Evolutionary conservation across 2,797 vertebrate genomes (phyloP).

Genomic region (Bradypodion ventrale): DNA sequence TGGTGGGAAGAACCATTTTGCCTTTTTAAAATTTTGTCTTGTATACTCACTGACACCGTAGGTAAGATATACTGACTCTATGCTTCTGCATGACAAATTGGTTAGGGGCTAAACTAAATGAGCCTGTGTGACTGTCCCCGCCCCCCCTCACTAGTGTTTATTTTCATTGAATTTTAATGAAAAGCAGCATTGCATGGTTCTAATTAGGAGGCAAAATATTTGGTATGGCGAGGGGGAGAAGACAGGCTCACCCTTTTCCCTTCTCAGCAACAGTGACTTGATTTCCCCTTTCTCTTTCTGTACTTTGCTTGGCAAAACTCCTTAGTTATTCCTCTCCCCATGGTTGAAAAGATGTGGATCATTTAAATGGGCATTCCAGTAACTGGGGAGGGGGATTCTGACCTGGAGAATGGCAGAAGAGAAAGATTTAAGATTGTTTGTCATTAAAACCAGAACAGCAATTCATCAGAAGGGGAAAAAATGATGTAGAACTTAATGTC

Average conservation of each 20-base stretch:
- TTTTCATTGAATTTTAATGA: neutral
- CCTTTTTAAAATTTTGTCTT: too few relatives aligned
- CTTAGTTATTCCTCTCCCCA: neutral
- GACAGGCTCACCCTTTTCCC: neutral
- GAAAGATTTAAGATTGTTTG: neutral
- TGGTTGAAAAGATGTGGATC: too few relatives aligned
- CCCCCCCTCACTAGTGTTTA: too few relatives aligned
- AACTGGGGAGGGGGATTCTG: too few relatives aligned
- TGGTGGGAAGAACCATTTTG: too few relatives aligned
- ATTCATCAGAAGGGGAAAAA: neutral
- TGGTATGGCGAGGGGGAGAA: neutral
- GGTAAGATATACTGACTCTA: too few relatives aligned
- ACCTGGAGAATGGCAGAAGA: neutral
- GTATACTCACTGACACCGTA: too few relatives aligned
- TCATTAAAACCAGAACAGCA: neutral
- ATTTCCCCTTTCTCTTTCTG: too few relatives aligned
- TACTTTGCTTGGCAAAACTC: neutral
- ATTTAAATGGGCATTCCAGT: neutral
- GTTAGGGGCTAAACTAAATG: too few relatives aligned
- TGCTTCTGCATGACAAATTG: neutral
- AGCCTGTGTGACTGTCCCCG: too few relatives aligned
- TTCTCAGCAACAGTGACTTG: neutral
- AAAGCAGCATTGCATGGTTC: neutral
- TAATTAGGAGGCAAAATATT: neutral
- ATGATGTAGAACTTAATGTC: neutral